Base-by-base conservation (phyloP, 2,797 vertebrate genomes). In the Spea hammondii region DNA sequence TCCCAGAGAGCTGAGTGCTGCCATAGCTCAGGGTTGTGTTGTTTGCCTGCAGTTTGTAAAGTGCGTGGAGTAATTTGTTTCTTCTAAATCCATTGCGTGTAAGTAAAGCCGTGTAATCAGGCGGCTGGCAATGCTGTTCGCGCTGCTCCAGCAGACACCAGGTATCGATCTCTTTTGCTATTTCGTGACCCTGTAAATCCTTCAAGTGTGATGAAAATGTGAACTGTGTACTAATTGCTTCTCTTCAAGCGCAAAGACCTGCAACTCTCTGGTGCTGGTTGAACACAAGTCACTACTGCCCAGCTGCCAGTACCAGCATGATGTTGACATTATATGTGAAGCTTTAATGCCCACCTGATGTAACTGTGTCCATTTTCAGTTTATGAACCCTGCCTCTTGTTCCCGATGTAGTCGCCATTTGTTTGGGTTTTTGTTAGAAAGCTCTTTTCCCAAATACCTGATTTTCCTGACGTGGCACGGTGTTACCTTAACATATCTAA, bases 81-180 rank as follows among this genome's bases (percentile, higher is more conserved):
- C 68, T 71, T 60, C 76, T 77, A 54, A 77, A 77, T 60, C 76
- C 67, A 77, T 77, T 77, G 50, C 17, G 53, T 77, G 67, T 71
- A 64, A 70, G 68, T 65, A 70, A 65, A 71, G 17, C 14, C 55
- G 46, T 51, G 75, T 77, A 77, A 70, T 70, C 46, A 64, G 66
- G 60, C 55, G 46, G 55, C 17, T 3, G 72, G 49, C 48, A 47
- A 8, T 7, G 8, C 64, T 6, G 64, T 7, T 11, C 44, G 9
- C 32, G 64, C 64, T 47, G 74, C 74, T 76, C 49, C 49, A 55
- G 76, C 76, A 72, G 76, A 72, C 76, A 66, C 45, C 4, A 60
- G 1, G 60, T 57, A 78, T 78, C 51, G 76, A 78, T 78, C 62
- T 9, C 5, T 50, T 8, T n/a, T 1, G 67, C 62, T 53, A 17